phyloP scores from a whole-genome alignment of 2,797 vertebrate species.

The Thunnus albacares region DNA sequence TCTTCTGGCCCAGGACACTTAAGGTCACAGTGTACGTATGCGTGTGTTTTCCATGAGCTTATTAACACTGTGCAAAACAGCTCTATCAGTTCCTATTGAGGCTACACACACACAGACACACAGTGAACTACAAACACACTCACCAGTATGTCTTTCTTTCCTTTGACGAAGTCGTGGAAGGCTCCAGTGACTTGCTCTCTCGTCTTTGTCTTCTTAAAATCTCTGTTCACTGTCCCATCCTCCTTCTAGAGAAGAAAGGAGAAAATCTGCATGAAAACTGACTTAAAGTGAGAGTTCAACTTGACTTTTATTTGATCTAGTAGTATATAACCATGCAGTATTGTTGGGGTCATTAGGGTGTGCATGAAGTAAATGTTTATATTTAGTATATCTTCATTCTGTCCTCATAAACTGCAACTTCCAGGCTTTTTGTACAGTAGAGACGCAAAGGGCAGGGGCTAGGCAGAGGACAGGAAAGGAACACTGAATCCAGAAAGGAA shows the following conservation, averaged over 20 bases:
- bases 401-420: constrained; percentile 7
- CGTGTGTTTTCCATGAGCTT: constrained; percentile 27
- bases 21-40: constrained; percentile 25
- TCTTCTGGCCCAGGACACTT: constrained; percentile 24
- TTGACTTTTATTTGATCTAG: not conserved
- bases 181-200: constrained; percentile 92
- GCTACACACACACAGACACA: constrained; percentile 19
- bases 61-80: constrained; percentile 14
- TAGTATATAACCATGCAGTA: not conserved
- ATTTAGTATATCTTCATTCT: not conserved
- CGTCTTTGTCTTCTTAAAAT: constrained; percentile 98
- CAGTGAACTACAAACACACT: constrained; percentile 69
- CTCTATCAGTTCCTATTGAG: constrained; percentile 20
- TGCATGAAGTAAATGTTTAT: not conserved
- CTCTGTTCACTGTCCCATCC: constrained; percentile 96
- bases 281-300: not conserved
- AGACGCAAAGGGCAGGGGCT: not conserved
- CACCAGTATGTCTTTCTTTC: constrained; percentile 92
- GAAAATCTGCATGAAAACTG: not conserved
- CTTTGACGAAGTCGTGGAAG: constrained; percentile 94
- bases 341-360: not conserved
- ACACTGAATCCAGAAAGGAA: not conserved
- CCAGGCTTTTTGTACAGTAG: constrained; percentile 1
- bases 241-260: constrained; percentile 88
- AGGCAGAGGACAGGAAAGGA: not conserved